Evolutionary conservation across 2,113 vertebrate species (phyloP).

Genomic region (Cheirogaleus medius): DNA sequence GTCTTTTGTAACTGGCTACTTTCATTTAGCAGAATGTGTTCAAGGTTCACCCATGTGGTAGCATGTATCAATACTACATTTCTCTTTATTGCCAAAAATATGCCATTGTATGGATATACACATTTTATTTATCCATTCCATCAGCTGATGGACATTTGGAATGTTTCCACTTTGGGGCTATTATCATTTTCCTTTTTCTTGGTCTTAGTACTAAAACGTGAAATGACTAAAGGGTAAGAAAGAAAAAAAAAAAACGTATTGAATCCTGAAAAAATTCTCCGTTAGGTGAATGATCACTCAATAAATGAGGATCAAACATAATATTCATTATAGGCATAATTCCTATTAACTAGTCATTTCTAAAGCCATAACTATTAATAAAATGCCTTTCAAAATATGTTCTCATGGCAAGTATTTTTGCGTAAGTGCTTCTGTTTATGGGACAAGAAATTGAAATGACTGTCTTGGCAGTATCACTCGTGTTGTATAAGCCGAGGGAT

Average conservation of each 20-base stretch:
- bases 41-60: not conserved
- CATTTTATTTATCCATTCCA: not conserved
- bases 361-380: not conserved
- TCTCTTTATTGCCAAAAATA: constrained; percentile 16
- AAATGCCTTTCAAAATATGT: constrained; percentile 24
- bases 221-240: constrained; percentile 14
- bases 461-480: constrained; percentile 25
- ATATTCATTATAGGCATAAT: not conserved
- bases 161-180: not conserved
- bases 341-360: constrained; percentile 29
- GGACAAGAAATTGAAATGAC: constrained; percentile 56
- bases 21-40: not conserved
- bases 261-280: constrained; percentile 10
- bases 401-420: constrained; percentile 46
- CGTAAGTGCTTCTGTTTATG: constrained; percentile 61
- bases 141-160: not conserved
- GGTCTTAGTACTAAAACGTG: constrained; percentile 5
- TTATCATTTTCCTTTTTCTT: constrained; percentile 15
- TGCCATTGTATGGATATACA: not conserved
- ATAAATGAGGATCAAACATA: not conserved
- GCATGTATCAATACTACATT: not conserved
- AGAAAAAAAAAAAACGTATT: not conserved
- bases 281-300: not conserved
- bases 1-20: not conserved
- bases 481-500: constrained; percentile 60